Evolutionary conservation across 1,140 invertebrate species (phyloP).

Genomic region (Doryteuthis pealeii): DNA sequence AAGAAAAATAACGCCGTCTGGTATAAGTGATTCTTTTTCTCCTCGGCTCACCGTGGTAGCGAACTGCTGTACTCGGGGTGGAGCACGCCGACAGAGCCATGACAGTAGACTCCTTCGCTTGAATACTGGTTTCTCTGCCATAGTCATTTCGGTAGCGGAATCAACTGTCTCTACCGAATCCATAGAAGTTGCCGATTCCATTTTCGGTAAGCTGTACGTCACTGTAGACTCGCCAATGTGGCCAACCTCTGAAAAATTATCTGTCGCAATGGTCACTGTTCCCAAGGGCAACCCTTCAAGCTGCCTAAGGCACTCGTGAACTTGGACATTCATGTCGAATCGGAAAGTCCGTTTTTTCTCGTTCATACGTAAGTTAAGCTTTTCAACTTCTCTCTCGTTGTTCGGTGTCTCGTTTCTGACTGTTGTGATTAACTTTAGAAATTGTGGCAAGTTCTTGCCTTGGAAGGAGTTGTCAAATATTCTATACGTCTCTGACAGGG

Average conservation of each 20-base stretch:
- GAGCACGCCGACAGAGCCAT: background rate
- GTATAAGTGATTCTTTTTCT: background rate
- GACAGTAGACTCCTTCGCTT: background rate
- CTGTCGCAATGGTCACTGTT: background rate
- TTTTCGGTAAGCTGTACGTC: background rate
- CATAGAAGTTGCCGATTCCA: background rate
- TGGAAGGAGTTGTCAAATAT: constrained; percentile 2
- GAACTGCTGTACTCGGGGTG: background rate
- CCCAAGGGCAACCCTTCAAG: background rate
- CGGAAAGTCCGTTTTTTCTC: background rate
- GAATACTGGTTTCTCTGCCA: background rate
- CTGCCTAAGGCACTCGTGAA: background rate
- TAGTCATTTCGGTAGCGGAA: background rate
- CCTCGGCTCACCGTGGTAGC: background rate
- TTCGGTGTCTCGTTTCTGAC: background rate
- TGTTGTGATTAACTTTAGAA: background rate
- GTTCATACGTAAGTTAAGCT: background rate
- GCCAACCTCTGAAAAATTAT: background rate
- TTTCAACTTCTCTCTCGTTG: background rate
- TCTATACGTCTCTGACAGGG: background rate
- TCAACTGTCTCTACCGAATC: background rate
- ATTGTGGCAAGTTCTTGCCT: background rate
- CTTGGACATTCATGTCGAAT: background rate
- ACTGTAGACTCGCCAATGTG: background rate
- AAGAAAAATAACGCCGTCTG: background rate